Conservation (phyloP, 2,113 vertebrate genomes). For the Pandion haliaetus region DNA sequence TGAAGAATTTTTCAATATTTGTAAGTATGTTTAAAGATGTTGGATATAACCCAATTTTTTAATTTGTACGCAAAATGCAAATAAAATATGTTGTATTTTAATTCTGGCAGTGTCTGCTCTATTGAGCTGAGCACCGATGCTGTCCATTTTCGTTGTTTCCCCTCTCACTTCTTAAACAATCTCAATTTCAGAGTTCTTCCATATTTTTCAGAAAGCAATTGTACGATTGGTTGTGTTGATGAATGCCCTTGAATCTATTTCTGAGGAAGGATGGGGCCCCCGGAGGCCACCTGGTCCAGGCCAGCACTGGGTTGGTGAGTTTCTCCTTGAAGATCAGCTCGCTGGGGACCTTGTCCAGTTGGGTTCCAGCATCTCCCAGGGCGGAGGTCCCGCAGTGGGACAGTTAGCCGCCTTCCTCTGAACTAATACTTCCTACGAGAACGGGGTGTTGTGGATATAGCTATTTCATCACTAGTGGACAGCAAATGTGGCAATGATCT, state of each 20-base stretch:
- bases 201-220: not conserved
- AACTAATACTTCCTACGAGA: too few species aligned
- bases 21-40: not conserved
- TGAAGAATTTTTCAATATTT: not conserved
- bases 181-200: not conserved
- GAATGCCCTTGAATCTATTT: not conserved
- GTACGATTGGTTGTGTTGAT: fast-evolving
- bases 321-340: not conserved
- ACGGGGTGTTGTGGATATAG: too few species aligned
- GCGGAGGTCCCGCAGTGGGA: fast-evolving
- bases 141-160: not conserved
- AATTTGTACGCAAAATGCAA: not conserved
- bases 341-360: not conserved
- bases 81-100: not conserved
- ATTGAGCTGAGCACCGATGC: not conserved
- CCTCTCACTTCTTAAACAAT: not conserved
- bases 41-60: not conserved
- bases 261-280: not conserved
- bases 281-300: fast-evolving
- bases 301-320: not conserved
- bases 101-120: not conserved
- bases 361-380: not conserved
- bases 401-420: not conserved
- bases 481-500: not conserved
- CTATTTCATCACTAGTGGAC: not conserved